Evolutionary conservation across 2,113 vertebrate genomes (phyloP).

Genomic region (Plecotus auritus): DNA sequence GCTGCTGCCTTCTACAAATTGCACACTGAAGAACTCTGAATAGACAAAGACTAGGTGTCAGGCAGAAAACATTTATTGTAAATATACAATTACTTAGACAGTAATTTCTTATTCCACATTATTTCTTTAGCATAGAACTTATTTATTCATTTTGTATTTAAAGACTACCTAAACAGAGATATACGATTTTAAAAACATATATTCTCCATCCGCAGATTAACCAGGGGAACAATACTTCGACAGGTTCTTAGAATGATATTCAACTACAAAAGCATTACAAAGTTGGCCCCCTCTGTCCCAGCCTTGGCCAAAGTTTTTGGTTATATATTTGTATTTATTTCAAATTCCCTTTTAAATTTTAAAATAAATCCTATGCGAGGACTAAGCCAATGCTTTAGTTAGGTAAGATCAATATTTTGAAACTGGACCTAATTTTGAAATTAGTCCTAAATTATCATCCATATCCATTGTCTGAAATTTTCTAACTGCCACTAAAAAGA

Average conservation of each 20-base stretch:
- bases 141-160: constrained; percentile 50
- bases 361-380: neutral
- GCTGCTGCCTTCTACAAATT: constrained; percentile 25
- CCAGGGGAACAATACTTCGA: neutral
- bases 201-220: constrained; percentile 39
- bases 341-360: constrained; percentile 6
- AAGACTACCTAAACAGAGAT: neutral
- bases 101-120: neutral
- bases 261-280: neutral
- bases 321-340: constrained; percentile 13
- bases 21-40: constrained; percentile 8
- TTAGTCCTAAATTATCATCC: neutral
- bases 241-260: constrained; percentile 7
- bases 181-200: constrained; percentile 10
- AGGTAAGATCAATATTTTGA: constrained; percentile 34
- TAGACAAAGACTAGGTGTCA: constrained; percentile 19
- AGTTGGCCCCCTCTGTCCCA: neutral
- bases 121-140: constrained; percentile 27
- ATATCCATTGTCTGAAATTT: constrained; percentile 1
- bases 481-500: neutral
- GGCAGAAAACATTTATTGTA: constrained; percentile 52
- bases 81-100: constrained; percentile 40
- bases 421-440: constrained; percentile 40
- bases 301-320: constrained; percentile 14
- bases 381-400: neutral